Percentiles rank a stretch among this genome's conserved stretches.
Conservation (phyloP, 2,797 vertebrate genomes). For the Alca torda region DNA sequence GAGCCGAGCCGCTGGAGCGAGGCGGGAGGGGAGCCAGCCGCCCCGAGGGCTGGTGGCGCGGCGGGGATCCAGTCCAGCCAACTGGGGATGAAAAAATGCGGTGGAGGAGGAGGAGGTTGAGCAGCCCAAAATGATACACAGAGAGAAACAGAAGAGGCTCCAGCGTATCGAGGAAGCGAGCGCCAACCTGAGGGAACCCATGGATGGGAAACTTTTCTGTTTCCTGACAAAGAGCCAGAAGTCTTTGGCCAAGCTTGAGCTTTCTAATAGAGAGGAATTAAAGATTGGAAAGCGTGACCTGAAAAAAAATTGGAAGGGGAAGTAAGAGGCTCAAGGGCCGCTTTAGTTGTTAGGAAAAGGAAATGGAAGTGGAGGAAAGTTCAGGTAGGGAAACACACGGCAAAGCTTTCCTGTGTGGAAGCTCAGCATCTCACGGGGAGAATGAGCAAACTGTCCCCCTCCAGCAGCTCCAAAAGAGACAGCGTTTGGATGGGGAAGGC, state of each 20-base stretch:
- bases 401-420: neutral
- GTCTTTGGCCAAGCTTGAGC: neutral
- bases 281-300: neutral
- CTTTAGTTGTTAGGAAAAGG: neutral
- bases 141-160: neutral
- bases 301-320: neutral
- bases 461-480: neutral
- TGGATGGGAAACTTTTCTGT: neutral
- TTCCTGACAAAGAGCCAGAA: neutral
- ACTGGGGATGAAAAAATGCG: neutral
- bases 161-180: neutral
- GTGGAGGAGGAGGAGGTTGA: neutral
- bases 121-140: neutral
- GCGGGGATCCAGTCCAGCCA: neutral
- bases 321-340: neutral
- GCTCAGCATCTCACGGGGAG: rapidly evolving
- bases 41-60: neutral
- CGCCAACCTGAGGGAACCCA: neutral
- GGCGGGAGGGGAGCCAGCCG: neutral
- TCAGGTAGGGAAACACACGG: neutral
- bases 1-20: neutral
- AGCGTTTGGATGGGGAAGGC: neutral
- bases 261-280: neutral
- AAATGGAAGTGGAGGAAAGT: neutral
- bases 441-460: rapidly evolving